Evolutionary conservation across 2,888 invertebrate genomes (phyloP), one percentile per base, ranked within the genome.

Genomic region (Adelognathus sp.): DNA sequence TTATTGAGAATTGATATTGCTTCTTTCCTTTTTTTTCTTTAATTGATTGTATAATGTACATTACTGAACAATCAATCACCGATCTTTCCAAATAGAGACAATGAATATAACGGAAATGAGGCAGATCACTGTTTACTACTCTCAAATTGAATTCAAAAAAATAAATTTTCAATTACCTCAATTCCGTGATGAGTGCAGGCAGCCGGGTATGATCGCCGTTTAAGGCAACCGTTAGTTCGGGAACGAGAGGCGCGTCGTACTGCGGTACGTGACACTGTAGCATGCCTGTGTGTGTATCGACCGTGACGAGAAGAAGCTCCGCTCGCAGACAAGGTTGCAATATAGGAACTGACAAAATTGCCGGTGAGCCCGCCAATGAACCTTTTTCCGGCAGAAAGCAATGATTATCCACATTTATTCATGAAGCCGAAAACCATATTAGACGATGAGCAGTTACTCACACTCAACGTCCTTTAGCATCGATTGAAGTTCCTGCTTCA

Each of bases 281-380:
- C 92, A 97, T 95, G 0, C 99, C 99, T 5, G 97, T 97, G 91
- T 98, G 98, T 33, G 98, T 97, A 90, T 98, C 98, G 63, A 99
- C 98, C 27, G 98, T 97, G 75, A 99, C 96, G 75, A 98, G 93
- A 81, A 99, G 94, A 90, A 97, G 96, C 91, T 99, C 98, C 0
- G 98, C 98, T 82, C 97, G 94, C 87, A 98, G 93, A 90, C 98
- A 98, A 24, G 98, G 98, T 84, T 95, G 95, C 64, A 98, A 93
- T 81, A 98, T 95, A 1, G 98, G 97, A 73, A 98, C 96, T 27
- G 97, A 97, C 79, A 99, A 93, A 86, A 98, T 97, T 75, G 98
- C 97, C 31, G 99, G 98, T 81, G 98, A 97, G 29, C 98, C 98
- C 92, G 96, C 95, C 86, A 99, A 92, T 90, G 96, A 95, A 94